Conservation (phyloP, 2,113 vertebrate species). For the Gopherus evgoodei region DNA sequence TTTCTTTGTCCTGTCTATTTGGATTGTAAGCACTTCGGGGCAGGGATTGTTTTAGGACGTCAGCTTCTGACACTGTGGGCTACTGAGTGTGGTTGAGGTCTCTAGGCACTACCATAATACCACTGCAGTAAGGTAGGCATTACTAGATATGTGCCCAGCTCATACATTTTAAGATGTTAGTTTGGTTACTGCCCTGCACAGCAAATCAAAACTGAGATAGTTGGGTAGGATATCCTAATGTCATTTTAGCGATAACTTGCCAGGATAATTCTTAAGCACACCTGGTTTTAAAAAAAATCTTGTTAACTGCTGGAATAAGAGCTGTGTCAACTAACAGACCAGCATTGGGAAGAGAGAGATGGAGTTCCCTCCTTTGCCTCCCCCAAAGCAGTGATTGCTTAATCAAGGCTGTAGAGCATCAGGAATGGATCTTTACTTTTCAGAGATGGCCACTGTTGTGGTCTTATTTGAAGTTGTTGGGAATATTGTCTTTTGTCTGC, state of each 20-base stretch:
- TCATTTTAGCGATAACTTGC: neutral
- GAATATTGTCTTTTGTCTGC: neutral
- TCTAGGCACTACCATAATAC: neutral
- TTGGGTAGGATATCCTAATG: fast-evolving
- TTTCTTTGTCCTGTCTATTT: neutral
- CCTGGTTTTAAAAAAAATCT: neutral
- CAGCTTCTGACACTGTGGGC: neutral
- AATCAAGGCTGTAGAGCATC: neutral
- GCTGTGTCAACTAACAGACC: neutral
- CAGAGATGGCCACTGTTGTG: neutral
- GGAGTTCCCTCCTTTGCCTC: neutral
- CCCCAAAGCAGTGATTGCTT: neutral
- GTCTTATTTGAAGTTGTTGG: neutral
- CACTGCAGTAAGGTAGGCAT: neutral
- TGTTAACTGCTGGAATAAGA: neutral
- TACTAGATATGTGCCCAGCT: fast-evolving
- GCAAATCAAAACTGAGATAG: neutral
- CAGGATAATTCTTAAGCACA: neutral
- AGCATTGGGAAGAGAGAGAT: neutral
- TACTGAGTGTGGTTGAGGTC: neutral
- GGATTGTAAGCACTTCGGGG: neutral
- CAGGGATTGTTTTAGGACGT: neutral
- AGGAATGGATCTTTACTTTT: neutral
- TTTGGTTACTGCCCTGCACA: fast-evolving
- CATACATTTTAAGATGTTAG: neutral